Base-by-base conservation (phyloP, 2,113 vertebrate genomes). In the Pseudorasbora parva region DNA sequence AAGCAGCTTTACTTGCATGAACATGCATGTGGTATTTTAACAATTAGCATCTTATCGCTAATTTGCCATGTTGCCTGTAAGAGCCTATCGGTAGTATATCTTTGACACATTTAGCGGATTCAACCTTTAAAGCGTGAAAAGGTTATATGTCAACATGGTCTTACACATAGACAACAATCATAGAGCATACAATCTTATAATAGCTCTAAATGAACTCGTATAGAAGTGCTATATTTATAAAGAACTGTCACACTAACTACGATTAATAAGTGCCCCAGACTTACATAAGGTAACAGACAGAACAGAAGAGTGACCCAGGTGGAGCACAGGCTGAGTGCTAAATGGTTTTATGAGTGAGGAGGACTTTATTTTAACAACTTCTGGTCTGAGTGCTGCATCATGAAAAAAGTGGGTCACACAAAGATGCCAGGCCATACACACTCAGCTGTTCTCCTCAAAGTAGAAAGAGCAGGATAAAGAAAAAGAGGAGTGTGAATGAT, bases 341-440 rank as follows among this genome's bases (percentile, higher is more conserved):
- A 37, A 54, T 47, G 27, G 37, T 77, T 82, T 56, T 41, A 60
- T 60, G 23, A 21, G 51, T 6, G 37, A 4, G 27, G 25, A 69
- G 56, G 82, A 77, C 59, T 82, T 73, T 17, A 45, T 87, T 87
- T 87, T 86, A 59, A 89, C 60, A 85, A 85, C 87, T 86, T 85
- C 86, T 82, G 82, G 43, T 54, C 49, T 59, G 10, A 73, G 66
- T 17, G 9, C 47, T 59, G 74, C 66, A 23, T 37, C 77, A 77
- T 88, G 82, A 85, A 87, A 87, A 88, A 88, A 91, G 83, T 87
- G 80, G 88, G 84, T 91, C 86, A 90, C 85, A 85, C 81, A 69
- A 79, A 82, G 43, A 37, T 60, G 69, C 86, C 84, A 78, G 78
- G 84, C 71, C 74, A 81, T 87, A 88, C 87, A 89, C 90, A 87